Evolutionary conservation across 2,113 vertebrate genomes (phyloP), one percentile per base, ranked within the genome.

Genomic region (Chaetops frenatus): DNA sequence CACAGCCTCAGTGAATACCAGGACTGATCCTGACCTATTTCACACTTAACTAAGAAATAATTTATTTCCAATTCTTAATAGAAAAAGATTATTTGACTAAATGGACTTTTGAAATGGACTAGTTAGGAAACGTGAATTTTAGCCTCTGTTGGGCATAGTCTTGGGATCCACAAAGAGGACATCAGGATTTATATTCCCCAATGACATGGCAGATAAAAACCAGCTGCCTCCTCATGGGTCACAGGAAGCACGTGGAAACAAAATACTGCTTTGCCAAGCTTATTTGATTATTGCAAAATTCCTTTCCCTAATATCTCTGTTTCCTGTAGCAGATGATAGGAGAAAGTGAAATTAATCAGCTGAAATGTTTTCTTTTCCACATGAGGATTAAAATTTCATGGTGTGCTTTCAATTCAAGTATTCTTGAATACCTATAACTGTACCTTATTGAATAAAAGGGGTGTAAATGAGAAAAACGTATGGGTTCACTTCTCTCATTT

Each of bases 381-480:
- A 69, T 2, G 22, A 86, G 36, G 45, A 94, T 94, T 86, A 90
- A 76, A 79, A 95, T 95, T 90, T 97, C 33, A 66, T 62, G 33
- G 40, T 78, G 35, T 84, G 77, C 96, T 97, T 92, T 80, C 89
- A 89, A 88, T 96, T 96, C 85, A 95, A 86, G 82, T 95, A 88
- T 94, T 97, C 91, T 88, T 77, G 92, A 77, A 89, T 84, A 78
- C 31, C 25, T 93, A 57, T 79, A 94, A 15, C 61, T 74, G 47
- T 33, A 61, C 48, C 45, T 94, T 94, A 94, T 90, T 84, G 86
- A 97, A 91, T 91, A 92, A 90, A 96, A 95, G 57, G 35, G 86
- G 31, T 42, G 45, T 77, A 94, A 95, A 88, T 62, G 80, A 91
- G 50, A 91, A 95, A 95, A 95, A 86, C 35, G 3, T 53, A 77